These are phyloP conservation scores for Gymnosoma rotundatum DNA, from an alignment of 2,888 invertebrate species.

Conservation along the genomic window DNA sequence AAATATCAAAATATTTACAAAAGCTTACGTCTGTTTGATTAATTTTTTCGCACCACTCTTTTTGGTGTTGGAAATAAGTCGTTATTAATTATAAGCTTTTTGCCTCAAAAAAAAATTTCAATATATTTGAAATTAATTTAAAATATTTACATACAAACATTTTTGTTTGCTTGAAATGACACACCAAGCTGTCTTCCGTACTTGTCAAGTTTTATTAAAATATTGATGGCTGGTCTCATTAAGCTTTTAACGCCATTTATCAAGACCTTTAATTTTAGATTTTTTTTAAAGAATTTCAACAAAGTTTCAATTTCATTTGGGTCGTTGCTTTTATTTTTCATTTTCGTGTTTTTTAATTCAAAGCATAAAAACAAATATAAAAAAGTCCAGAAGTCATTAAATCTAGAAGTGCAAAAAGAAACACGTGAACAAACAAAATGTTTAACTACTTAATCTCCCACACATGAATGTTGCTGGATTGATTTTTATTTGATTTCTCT, in stretches of 20 bases:
- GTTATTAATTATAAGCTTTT: no score
- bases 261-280: background rate
- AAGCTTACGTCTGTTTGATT: no score
- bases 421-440: background rate
- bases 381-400: background rate
- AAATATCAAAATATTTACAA: no score
- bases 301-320: background rate
- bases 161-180: no score
- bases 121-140: no score
- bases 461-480: conserved; percentile 1
- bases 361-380: background rate
- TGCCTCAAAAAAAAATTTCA: no score
- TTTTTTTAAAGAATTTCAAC: background rate
- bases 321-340: conserved; percentile 20
- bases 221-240: background rate
- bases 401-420: background rate
- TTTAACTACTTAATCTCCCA: background rate
- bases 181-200: background rate
- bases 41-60: no score
- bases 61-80: no score
- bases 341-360: conserved; percentile 30
- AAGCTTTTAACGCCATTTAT: background rate
- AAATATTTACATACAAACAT: no score
- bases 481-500: conserved; percentile 36
- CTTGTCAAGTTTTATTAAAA: background rate